Percentiles rank a stretch among this genome's conserved stretches.
Conservation (phyloP, 30 jellyfish, hydroid and myxozoan genomes). For the Pelagia noctiluca region DNA sequence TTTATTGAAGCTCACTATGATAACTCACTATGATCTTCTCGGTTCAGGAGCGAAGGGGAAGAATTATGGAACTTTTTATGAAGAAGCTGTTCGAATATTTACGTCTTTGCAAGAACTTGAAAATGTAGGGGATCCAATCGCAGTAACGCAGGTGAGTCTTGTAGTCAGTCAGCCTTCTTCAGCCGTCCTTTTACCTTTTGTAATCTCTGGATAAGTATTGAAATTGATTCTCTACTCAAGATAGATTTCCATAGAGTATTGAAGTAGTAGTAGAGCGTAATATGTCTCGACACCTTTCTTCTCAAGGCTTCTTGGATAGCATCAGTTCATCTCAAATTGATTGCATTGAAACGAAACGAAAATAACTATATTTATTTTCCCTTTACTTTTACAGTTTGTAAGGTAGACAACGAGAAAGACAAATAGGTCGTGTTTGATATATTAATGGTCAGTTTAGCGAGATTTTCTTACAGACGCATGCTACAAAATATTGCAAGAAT, state of each 20-base stretch:
- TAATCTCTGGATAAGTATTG: no score
- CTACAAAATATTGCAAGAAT: no score
- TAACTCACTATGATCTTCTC: neutral
- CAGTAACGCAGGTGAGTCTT: conserved; percentile 92
- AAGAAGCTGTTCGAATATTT: conserved; percentile 93
- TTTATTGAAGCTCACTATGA: neutral
- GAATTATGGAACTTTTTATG: conserved; percentile 94
- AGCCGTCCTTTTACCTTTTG: no score
- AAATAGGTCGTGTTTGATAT: neutral
- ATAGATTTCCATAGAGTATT: no score
- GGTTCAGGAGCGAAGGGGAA: conserved; percentile 92
- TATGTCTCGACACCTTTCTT: no score
- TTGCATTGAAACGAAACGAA: neutral
- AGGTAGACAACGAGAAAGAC: no score
- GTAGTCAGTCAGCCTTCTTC: neutral
- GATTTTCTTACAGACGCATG: no score
- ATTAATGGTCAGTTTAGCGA: neutral
- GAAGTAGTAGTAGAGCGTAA: no score
- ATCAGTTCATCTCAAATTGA: neutral
- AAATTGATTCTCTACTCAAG: no score
- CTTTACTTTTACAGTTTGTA: no score
- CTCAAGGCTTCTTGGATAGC: neutral
- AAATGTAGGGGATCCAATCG: conserved; percentile 98
- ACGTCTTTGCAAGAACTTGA: conserved; percentile 96
- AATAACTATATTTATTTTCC: neutral